Base-by-base conservation (phyloP, 2,797 vertebrate genomes). In the Eleutherodactylus coqui region DNA sequence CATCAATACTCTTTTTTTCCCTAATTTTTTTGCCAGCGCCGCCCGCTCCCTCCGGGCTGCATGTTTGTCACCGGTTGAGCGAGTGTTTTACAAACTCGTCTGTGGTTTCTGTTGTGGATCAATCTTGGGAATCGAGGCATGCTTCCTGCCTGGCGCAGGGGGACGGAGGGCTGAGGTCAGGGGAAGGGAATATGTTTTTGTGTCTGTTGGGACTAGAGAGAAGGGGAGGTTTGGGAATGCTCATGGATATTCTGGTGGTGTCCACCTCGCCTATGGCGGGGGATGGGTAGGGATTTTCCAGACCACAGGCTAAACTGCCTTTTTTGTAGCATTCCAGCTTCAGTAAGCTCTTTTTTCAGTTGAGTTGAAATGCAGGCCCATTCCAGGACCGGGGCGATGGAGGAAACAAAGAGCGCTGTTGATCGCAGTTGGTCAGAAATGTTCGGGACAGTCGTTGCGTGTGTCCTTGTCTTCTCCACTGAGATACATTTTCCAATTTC, bases 401-500 rank as follows among this genome's bases (percentile, higher is more conserved):
- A 29, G 55, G 36, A 84, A 79, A 84, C 86, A 87, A 84, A 84
- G 86, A 19, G 55, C 75, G 82, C 82, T 87, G 86, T 87, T 87
- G 72, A 19, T 84, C n/a, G 13, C 55, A 64, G 82, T 87, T 75
- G 81, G 62, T 73, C 67, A 72, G 43, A 51, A 83, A 83, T 47
- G 51, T 82, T 67, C 49, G 81, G 83, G 67, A 51, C 86, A 73
- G 60, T 87, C 53, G 49, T 70, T 77, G 75, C 73, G 67, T 83
- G 62, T 78, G 75, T 83, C 86, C 75, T 51, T 60, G 75, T 87
- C 81, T 69, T 67, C 32, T 79, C 43, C 55, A 17, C 24, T 16
- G 64, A 84, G 76, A 79, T 45, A 16, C 51, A 87, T 84, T 84
- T 87, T 87, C 82, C 86, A 83, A 77, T 83, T 87, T 87, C 75